These are phyloP conservation scores for Osmerus eperlanus DNA, from an alignment of 2,113 vertebrate genomes.

Conservation along the genomic window DNA sequence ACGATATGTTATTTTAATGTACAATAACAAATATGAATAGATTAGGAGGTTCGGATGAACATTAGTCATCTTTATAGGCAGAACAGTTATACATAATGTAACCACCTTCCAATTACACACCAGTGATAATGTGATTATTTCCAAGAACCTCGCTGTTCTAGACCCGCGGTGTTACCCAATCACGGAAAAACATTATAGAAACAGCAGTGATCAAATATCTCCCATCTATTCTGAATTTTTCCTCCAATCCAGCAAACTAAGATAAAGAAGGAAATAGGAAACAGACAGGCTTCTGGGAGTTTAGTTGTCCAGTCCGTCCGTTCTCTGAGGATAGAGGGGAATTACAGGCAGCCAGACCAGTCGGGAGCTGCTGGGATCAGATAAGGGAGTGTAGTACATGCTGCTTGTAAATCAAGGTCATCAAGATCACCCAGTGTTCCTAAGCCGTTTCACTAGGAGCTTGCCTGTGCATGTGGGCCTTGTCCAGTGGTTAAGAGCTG, in stretches of 20 bases:
- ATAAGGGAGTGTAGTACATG: constrained; percentile 38
- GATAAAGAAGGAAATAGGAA: constrained; percentile 47
- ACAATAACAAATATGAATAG: neutral
- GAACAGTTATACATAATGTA: neutral
- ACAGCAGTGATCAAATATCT: constrained; percentile 4
- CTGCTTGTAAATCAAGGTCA: constrained; percentile 40
- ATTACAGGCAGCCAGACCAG: constrained; percentile 36
- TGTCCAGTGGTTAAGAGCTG: constrained; percentile 5
- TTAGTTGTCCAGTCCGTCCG: neutral
- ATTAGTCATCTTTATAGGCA: neutral
- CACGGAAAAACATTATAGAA: no score
- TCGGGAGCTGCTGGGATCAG: constrained; percentile 37
- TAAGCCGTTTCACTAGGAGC: neutral
- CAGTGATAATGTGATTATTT: no score
- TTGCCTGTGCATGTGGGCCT: neutral
- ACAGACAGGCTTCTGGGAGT: constrained; percentile 36
- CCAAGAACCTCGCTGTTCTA: no score
- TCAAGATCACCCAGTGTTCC: constrained; percentile 29
- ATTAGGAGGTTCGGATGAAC: neutral
- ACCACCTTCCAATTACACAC: no score
- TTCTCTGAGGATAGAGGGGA: constrained; percentile 26
- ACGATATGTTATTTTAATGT: neutral
- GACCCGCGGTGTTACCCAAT: no score
- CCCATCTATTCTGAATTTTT: constrained; percentile 39
- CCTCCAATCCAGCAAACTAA: constrained; percentile 24